These are phyloP conservation scores for Napeogenes sylphis DNA, from an alignment of 2,888 invertebrate species.

Conservation along the genomic window DNA sequence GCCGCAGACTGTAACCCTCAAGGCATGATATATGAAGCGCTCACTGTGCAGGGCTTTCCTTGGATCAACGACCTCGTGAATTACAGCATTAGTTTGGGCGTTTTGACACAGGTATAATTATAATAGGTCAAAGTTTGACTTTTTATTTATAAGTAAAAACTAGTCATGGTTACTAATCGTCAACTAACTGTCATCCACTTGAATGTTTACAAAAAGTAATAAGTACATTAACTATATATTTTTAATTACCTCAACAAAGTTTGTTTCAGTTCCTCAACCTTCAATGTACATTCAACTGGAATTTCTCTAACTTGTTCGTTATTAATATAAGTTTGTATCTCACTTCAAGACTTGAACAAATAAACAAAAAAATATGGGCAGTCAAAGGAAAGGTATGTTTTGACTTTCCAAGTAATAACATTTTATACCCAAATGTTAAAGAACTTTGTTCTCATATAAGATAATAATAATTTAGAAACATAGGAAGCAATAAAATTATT, in stretches of 20 bases:
- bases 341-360: conserved; percentile 79
- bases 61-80: background rate
- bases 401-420: too few relatives aligned
- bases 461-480: too few relatives aligned
- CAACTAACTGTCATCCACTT: too few relatives aligned
- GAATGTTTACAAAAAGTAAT: too few relatives aligned
- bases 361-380: conserved; percentile 63
- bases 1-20: background rate
- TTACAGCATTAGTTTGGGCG: background rate
- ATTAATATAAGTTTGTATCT: conserved; percentile 82
- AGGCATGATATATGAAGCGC: background rate
- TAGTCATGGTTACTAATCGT: too few relatives aligned
- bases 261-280: conserved; percentile 66
- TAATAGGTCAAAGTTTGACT: too few relatives aligned
- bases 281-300: conserved; percentile 82
- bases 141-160: too few relatives aligned
- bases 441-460: too few relatives aligned
- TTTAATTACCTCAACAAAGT: too few relatives aligned
- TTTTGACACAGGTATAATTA: background rate
- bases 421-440: too few relatives aligned
- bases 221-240: too few relatives aligned
- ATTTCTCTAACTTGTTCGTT: conserved; percentile 82
- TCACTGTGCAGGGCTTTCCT: background rate
- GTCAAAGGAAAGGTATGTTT: conserved; percentile 47
- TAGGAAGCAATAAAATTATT: too few relatives aligned